Conservation (phyloP, 2,113 vertebrate species). For the Octodon degus region DNA sequence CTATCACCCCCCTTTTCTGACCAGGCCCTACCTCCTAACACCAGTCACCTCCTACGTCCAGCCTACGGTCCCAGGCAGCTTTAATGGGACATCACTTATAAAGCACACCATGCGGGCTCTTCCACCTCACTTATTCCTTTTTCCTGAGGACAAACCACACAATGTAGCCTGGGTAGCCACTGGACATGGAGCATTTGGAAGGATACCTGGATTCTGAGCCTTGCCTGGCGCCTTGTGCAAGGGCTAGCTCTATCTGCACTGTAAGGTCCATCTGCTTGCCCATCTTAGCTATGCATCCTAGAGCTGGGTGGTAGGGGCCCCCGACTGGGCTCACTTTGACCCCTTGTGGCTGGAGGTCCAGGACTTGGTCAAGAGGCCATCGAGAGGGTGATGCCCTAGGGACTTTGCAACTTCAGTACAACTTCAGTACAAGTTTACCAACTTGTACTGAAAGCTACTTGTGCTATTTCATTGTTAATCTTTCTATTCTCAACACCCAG, state of each 20-base stretch:
- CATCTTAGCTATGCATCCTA: not conserved
- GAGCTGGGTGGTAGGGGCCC: not conserved
- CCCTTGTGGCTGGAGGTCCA: not conserved
- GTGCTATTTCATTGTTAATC: not conserved
- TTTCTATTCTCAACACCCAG: not conserved
- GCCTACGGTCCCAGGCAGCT: not conserved
- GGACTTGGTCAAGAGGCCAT: not conserved
- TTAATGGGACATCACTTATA: not conserved
- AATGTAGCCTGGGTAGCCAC: not conserved
- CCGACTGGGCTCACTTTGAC: not conserved
- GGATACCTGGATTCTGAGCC: not conserved
- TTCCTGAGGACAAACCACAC: not conserved
- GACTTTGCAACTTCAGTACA: too few species aligned
- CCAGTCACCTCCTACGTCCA: not conserved
- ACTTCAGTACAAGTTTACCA: not conserved
- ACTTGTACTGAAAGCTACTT: not conserved
- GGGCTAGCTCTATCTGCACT: not conserved
- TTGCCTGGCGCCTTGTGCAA: not conserved
- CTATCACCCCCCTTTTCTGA: not conserved
- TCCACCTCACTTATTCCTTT: not conserved
- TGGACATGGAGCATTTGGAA: not conserved
- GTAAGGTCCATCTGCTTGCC: not conserved
- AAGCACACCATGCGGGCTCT: not conserved
- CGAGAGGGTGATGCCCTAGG: not conserved
- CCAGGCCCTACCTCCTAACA: not conserved